These are phyloP conservation scores for Embidobia sp. DNA, from an alignment of 2,888 invertebrate genomes.

Conservation along the genomic window DNA sequence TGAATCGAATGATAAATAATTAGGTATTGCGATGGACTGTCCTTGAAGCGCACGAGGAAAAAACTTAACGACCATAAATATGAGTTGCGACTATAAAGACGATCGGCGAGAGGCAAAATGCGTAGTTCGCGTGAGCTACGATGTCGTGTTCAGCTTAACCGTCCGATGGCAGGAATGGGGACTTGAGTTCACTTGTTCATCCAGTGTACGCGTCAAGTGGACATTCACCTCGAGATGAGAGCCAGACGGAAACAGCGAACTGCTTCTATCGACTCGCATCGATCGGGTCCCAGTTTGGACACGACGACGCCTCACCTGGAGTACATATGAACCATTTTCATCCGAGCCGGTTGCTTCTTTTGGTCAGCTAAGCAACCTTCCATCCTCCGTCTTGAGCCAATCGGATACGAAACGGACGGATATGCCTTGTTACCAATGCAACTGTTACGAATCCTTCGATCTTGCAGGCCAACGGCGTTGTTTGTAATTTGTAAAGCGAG, in stretches of 20 bases:
- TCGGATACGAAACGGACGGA: conserved; percentile 68
- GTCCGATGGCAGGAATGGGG: conserved; percentile 66
- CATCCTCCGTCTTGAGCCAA: conserved; percentile 19
- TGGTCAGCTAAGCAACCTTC: conserved; percentile 73
- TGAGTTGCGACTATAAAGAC: conserved; percentile 41
- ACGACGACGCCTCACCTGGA: conserved; percentile 72
- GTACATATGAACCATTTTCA: conserved; percentile 79
- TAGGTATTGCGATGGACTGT: conserved; percentile 25
- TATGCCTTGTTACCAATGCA: conserved; percentile 65
- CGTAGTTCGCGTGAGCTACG: conserved; percentile 47
- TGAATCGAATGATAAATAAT: conserved; percentile 34
- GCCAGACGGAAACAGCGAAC: conserved; percentile 54
- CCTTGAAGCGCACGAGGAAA: conserved; percentile 32
- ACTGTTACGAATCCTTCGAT: conserved; percentile 38
- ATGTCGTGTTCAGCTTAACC: conserved; percentile 54
- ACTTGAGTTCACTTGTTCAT: conserved; percentile 76
- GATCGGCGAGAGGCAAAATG: conserved; percentile 47
- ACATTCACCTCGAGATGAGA: conserved; percentile 74
- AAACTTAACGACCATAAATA: conserved; percentile 40
- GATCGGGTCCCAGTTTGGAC: conserved; percentile 74
- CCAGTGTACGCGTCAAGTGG: conserved; percentile 73
- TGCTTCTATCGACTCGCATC: conserved; percentile 23
- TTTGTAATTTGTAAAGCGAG: conserved; percentile 21
- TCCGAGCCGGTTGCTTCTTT: conserved; percentile 75
- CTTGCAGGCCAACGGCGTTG: conserved; percentile 26